A percentile compares a stretch with the other conserved stretches of the same genome.
Conservation (phyloP, 30 jellyfish, hydroid and myxozoan species). For the Catostylus mosaicus region DNA sequence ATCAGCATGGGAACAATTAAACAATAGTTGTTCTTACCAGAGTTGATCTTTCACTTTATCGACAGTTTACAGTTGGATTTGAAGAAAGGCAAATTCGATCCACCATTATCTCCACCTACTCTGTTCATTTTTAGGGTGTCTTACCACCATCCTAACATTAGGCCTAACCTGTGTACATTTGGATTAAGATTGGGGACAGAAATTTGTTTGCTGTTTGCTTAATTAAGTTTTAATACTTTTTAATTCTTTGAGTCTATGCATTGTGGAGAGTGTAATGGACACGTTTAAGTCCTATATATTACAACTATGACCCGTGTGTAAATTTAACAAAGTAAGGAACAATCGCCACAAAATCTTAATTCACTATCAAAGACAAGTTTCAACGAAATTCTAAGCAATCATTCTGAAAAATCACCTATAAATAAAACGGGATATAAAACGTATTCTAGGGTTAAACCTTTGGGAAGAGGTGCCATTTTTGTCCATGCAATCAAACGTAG, state of each 20-base stretch:
- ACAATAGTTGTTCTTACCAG: no score
- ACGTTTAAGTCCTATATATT: not conserved
- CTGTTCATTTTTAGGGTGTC: constrained; percentile 19
- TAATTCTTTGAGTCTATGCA: constrained; percentile 33
- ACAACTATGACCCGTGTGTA: not conserved
- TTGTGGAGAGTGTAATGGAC: constrained; percentile 39
- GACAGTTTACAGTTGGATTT: constrained; percentile 16
- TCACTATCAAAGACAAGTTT: no score
- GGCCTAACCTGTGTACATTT: constrained; percentile 27
- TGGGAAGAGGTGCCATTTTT: not conserved
- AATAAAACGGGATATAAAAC: not conserved
- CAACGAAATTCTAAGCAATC: no score
- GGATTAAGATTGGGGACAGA: constrained; percentile 24
- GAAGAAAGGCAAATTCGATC: not conserved
- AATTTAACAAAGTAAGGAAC: no score
- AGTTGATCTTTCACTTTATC: no score
- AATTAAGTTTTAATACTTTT: constrained; percentile 48
- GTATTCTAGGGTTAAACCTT: not conserved
- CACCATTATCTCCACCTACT: not conserved
- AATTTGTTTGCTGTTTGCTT: constrained; percentile 33
- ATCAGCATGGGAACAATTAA: no score
- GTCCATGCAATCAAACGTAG: not conserved
- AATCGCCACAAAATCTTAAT: no score
- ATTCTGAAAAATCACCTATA: not conserved
- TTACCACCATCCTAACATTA: constrained; percentile 19